phyloP scores from a whole-genome alignment of 2,113 vertebrate genomes.

The Chionodraco myersi region DNA sequence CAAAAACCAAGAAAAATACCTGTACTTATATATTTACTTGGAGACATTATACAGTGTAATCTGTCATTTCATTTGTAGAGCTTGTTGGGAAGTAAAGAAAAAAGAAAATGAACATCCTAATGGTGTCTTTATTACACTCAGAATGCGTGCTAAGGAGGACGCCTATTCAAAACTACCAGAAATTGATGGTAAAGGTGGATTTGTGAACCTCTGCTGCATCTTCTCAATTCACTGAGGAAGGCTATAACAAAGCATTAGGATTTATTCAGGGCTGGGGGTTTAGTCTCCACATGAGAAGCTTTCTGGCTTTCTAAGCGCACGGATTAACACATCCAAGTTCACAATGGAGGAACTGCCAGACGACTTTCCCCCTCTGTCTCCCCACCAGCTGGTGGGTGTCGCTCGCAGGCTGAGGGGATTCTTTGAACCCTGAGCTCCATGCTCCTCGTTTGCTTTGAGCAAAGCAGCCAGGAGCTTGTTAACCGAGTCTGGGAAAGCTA shows the following conservation, averaged over 20 bases:
- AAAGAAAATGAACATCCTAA: not conserved
- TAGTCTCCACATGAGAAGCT: slow-evolving; percentile 41
- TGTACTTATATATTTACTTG: not conserved
- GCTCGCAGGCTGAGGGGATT: slow-evolving; percentile 18
- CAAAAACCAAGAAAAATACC: not conserved
- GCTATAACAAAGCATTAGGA: slow-evolving; percentile 38
- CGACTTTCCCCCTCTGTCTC: slow-evolving; percentile 39
- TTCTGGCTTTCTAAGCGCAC: slow-evolving; percentile 31
- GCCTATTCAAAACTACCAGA: slow-evolving; percentile 4
- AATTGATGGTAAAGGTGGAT: slow-evolving; percentile 1
- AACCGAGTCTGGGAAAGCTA: slow-evolving; percentile 38
- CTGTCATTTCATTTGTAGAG: not conserved
- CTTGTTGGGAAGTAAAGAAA: too few relatives aligned
- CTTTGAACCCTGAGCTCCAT: slow-evolving; percentile 51
- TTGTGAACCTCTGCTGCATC: not conserved
- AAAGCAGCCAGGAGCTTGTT: slow-evolving; percentile 62
- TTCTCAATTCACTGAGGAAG: not conserved
- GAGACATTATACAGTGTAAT: not conserved
- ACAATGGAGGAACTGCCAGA: slow-evolving; percentile 40
- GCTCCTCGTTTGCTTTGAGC: slow-evolving; percentile 44
- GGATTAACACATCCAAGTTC: slow-evolving; percentile 58
- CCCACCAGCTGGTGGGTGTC: slow-evolving; percentile 45
- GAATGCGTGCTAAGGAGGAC: not conserved
- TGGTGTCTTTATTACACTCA: too few relatives aligned
- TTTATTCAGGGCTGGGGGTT: slow-evolving; percentile 35